Evolutionary conservation across 37 sponge, comb jelly and placozoan genomes (phyloP).

Genomic region (Hormiphora californensis): DNA sequence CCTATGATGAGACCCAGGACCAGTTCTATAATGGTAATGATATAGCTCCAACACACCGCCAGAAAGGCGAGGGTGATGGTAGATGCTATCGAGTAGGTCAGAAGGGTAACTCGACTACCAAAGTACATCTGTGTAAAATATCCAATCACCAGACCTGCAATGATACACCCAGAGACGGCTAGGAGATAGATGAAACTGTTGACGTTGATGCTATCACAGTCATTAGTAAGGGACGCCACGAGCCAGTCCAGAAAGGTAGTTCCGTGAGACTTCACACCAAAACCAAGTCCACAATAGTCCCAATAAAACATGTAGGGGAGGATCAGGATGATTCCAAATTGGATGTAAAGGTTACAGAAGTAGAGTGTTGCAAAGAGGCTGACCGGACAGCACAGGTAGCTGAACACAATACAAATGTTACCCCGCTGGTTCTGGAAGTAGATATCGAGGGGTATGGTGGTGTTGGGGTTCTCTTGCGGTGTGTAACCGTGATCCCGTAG

Average conservation of each 20-base stretch:
- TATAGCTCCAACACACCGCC: not conserved
- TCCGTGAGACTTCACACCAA: not conserved
- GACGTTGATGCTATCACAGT: not conserved
- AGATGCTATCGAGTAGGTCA: not conserved
- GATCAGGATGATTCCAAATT: not conserved
- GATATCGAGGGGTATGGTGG: not conserved
- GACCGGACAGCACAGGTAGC: not conserved
- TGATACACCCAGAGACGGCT: not conserved
- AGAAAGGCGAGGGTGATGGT: not conserved
- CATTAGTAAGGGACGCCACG: not conserved
- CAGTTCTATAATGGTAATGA: not conserved
- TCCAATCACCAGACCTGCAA: not conserved
- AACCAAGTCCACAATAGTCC: constrained; percentile 4
- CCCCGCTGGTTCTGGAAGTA: not conserved
- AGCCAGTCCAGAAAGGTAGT: not conserved
- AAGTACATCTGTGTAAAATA: constrained; percentile 1
- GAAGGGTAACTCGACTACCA: not conserved
- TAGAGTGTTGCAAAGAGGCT: not conserved
- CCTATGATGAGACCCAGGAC: not conserved
- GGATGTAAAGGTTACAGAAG: not conserved
- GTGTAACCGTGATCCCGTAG: not conserved
- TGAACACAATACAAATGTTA: not conserved
- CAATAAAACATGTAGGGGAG: constrained; percentile 19
- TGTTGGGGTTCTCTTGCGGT: constrained; percentile 6
- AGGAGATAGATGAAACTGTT: not conserved